A percentile compares a stretch with the other conserved stretches of the same genome.
phyloP scores from a whole-genome alignment of 2,888 invertebrate species.

The Agriotes lineatus region DNA sequence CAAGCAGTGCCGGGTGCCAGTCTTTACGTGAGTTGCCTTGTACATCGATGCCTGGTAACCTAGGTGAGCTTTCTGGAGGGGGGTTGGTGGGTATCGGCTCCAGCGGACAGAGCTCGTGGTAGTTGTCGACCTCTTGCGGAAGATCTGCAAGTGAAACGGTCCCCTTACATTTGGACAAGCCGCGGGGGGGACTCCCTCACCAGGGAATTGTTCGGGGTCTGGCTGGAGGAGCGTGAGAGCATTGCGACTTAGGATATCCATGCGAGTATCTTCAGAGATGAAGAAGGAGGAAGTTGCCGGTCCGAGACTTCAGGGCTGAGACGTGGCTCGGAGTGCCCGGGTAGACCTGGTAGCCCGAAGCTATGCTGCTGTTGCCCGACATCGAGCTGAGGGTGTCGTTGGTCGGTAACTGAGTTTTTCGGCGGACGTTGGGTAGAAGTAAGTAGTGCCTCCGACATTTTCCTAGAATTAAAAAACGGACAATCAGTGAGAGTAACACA shows the following conservation, averaged over 20 bases:
- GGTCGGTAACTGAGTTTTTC: too few relatives aligned
- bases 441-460: conserved; percentile 94
- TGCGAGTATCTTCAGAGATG: conserved; percentile 85
- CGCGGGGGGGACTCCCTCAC: conserved; percentile 53
- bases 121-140: conserved; percentile 91
- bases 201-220: conserved; percentile 75
- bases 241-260: conserved; percentile 82
- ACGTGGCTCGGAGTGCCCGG: conserved; percentile 75
- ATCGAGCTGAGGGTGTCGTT: conserved; percentile 63
- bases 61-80: conserved; percentile 76
- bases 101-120: conserved; percentile 87
- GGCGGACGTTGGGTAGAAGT: conserved; percentile 83
- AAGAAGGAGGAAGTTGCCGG: conserved; percentile 78
- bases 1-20: conserved; percentile 86
- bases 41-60: conserved; percentile 87
- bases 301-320: conserved; percentile 68
- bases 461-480: too few relatives aligned
- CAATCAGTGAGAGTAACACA: too few relatives aligned
- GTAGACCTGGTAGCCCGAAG: conserved; percentile 72
- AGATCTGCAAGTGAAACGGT: conserved; percentile 78
- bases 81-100: conserved; percentile 74
- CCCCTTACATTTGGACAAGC: too few relatives aligned
- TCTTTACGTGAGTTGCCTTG: conserved; percentile 90
- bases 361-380: conserved; percentile 57
- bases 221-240: conserved; percentile 80